A percentile compares a stretch with the other conserved stretches of the same genome.
Conservation (phyloP, 2,113 vertebrate species). For the Rhabdomys dilectus region DNA sequence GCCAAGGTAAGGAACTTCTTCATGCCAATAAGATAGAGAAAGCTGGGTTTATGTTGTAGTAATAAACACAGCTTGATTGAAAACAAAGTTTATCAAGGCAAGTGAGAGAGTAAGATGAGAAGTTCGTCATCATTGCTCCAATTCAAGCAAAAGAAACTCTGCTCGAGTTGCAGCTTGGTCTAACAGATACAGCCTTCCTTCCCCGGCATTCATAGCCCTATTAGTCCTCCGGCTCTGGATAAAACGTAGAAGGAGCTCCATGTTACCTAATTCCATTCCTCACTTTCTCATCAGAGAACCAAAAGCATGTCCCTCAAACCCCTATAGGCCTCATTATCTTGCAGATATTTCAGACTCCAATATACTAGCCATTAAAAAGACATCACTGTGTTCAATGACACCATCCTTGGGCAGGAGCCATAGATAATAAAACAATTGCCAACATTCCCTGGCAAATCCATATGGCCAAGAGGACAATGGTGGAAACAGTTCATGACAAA, state of each 20-base stretch:
- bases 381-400: slow-evolving; percentile 76
- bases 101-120: slow-evolving; percentile 32
- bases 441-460: slow-evolving; percentile 73
- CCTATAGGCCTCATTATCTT: slow-evolving; percentile 74
- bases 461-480: slow-evolving; percentile 67
- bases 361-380: slow-evolving; percentile 80
- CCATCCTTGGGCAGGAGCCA: slow-evolving; percentile 78
- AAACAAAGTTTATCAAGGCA: not conserved
- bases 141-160: slow-evolving; percentile 4
- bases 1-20: not conserved
- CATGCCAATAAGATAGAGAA: not conserved
- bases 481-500: slow-evolving; percentile 63
- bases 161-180: not conserved
- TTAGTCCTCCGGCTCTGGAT: slow-evolving; percentile 28
- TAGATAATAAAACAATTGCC: slow-evolving; percentile 76
- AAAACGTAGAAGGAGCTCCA: not conserved
- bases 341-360: slow-evolving; percentile 71
- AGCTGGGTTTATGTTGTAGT: not conserved
- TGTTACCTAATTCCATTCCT: slow-evolving; percentile 59
- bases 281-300: slow-evolving; percentile 57
- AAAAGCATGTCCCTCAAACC: slow-evolving; percentile 5
- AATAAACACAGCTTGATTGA: not conserved
- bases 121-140: not conserved
- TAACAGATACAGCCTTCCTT: not conserved
- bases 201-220: not conserved